These are phyloP conservation scores for Orthosia gracilis DNA, from an alignment of 2,888 invertebrate species.

Conservation along the genomic window DNA sequence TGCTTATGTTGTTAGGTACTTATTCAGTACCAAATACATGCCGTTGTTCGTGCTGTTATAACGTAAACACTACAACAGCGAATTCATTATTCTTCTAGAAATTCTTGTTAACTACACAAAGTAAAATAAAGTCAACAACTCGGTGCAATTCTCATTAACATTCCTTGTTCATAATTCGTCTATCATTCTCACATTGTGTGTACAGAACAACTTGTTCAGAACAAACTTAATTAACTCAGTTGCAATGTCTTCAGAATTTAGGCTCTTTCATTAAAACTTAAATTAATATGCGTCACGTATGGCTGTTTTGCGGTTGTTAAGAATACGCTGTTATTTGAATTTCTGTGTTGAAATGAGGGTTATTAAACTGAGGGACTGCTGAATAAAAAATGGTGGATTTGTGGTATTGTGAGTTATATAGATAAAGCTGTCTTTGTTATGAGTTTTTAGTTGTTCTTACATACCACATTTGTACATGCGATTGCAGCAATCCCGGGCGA, in stretches of 20 bases:
- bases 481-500: too few species aligned
- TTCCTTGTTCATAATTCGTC: slow-evolving; percentile 62
- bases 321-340: slow-evolving; percentile 48
- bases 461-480: too few species aligned
- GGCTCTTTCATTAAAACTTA: slow-evolving; percentile 80
- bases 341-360: slow-evolving; percentile 30
- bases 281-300: slow-evolving; percentile 79
- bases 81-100: not conserved
- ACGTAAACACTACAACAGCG: not conserved
- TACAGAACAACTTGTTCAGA: slow-evolving; percentile 65
- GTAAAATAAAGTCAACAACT: slow-evolving; percentile 18
- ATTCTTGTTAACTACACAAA: slow-evolving; percentile 7
- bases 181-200: slow-evolving; percentile 68
- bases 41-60: too few species aligned
- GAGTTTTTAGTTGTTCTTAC: not conserved
- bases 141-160: slow-evolving; percentile 49
- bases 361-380: not conserved
- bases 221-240: slow-evolving; percentile 78
- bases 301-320: slow-evolving; percentile 63
- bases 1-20: too few species aligned
- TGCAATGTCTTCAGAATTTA: slow-evolving; percentile 77
- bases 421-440: not conserved
- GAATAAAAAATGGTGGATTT: not conserved
- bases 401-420: not conserved
- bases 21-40: too few species aligned